Evolutionary conservation across 2,888 invertebrate genomes (phyloP).

Genomic region (Ametastegia equiseti): DNA sequence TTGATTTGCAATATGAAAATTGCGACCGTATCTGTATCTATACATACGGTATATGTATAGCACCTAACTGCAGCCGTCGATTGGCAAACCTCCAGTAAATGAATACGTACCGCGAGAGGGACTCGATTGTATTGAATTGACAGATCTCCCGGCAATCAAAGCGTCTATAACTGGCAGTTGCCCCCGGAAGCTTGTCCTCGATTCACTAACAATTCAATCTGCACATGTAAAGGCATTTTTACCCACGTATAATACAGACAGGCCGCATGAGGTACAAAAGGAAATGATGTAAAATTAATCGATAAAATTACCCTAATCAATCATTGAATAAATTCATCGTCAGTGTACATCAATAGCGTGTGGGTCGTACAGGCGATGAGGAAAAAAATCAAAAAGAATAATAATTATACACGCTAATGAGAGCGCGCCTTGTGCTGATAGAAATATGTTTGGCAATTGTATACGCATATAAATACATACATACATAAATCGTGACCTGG

Average conservation of each 20-base stretch:
- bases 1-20: neutral
- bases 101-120: neutral
- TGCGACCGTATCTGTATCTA: neutral
- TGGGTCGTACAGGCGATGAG: neutral
- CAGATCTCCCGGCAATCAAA: constrained; percentile 37
- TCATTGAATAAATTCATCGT: constrained; percentile 21
- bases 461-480: too few relatives aligned
- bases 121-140: constrained; percentile 34
- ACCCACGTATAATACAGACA: neutral
- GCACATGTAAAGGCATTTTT: neutral
- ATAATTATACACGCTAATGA: neutral
- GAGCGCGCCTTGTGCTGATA: neutral
- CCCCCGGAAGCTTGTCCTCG: constrained; percentile 42
- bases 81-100: constrained; percentile 25
- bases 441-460: constrained; percentile 16
- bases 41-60: too few relatives aligned
- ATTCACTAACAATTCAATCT: constrained; percentile 37
- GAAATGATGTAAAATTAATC: constrained; percentile 17
- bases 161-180: constrained; percentile 39
- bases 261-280: neutral
- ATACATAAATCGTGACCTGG: too few relatives aligned
- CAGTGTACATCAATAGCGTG: neutral
- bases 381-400: neutral
- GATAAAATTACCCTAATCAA: neutral
- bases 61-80: too few relatives aligned